Conservation (phyloP, 2,113 vertebrate species). For the Lepidothrix coronata region DNA sequence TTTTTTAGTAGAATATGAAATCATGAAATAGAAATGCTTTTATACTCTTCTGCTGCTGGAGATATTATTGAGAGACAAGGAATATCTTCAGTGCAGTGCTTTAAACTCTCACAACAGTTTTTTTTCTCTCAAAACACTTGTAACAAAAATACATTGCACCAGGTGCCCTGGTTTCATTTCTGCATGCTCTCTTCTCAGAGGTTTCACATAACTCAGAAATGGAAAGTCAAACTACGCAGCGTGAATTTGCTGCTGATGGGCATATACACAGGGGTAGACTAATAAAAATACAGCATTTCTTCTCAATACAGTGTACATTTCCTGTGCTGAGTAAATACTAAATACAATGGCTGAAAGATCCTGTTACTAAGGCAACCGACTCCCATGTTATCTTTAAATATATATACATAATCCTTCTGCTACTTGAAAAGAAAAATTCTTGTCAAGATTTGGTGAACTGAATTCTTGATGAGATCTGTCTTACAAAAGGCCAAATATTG, state of each 20-base stretch:
- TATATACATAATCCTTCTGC: background rate
- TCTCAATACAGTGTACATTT: conserved; percentile 1
- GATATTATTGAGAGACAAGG: background rate
- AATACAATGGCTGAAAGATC: conserved; percentile 2
- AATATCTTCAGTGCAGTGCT: background rate
- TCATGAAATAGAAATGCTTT: background rate
- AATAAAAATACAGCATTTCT: conserved; percentile 23
- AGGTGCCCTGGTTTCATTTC: conserved; percentile 60
- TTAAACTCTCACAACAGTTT: background rate
- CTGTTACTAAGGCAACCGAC: conserved; percentile 49
- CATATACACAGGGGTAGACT: background rate
- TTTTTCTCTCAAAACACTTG: conserved; percentile 12
- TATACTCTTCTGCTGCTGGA: background rate
- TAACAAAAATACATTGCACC: conserved; percentile 44
- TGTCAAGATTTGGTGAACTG: background rate
- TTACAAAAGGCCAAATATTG: background rate
- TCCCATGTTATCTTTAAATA: conserved; percentile 1
- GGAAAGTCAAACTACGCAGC: conserved; percentile 21
- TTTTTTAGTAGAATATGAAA: background rate
- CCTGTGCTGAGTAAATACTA: conserved; percentile 39
- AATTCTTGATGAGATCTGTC: background rate
- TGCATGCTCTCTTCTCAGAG: conserved; percentile 2
- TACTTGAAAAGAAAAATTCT: background rate
- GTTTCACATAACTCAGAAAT: conserved; percentile 43
- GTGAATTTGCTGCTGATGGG: background rate